phyloP scores from a whole-genome alignment of 2,113 vertebrate species.

The Rhodinocichla rosea region DNA sequence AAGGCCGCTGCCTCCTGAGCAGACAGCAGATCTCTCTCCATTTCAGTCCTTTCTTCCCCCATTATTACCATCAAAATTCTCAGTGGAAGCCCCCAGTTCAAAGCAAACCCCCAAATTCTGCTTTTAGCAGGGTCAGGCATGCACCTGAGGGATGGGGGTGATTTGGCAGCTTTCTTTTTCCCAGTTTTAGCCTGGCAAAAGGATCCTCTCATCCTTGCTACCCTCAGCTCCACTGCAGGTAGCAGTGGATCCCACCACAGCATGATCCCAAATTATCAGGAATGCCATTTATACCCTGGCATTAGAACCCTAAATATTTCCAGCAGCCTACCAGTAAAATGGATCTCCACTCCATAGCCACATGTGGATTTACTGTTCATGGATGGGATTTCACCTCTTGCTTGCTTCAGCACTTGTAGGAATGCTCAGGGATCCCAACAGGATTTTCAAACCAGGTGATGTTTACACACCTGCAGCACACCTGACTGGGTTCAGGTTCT shows the following conservation, averaged over 20 bases:
- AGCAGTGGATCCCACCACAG: neutral
- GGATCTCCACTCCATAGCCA: neutral
- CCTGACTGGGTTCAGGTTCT: neutral
- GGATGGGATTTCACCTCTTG: neutral
- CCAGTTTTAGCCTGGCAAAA: neutral
- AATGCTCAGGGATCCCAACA: neutral
- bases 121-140: neutral
- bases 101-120: neutral
- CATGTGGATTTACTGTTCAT: neutral
- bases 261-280: neutral
- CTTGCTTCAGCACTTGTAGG: neutral
- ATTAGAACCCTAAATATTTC: neutral
- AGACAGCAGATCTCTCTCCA: neutral
- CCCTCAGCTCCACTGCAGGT: neutral
- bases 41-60: neutral
- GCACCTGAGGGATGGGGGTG: accelerated
- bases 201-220: neutral
- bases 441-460: neutral
- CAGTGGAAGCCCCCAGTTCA: neutral
- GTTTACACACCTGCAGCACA: neutral
- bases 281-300: neutral
- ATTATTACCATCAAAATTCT: neutral
- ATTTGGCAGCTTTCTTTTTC: neutral
- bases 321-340: neutral
- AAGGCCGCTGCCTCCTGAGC: neutral